phyloP scores from a whole-genome alignment of 2,113 vertebrate species.

The Clupea harengus region DNA sequence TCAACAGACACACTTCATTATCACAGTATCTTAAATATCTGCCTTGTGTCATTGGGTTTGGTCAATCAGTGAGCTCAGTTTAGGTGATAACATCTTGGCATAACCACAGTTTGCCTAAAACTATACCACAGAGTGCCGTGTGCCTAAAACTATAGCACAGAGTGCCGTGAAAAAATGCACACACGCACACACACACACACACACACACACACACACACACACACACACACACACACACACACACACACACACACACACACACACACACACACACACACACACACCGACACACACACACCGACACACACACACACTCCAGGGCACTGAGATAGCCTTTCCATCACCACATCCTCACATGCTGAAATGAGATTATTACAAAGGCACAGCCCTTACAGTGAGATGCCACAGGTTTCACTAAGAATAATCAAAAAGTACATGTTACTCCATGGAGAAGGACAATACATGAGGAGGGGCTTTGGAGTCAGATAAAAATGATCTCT shows the following conservation, averaged over 20 bases:
- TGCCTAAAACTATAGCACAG: background rate
- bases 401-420: background rate
- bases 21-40: background rate
- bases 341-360: background rate
- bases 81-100: background rate
- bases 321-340: background rate
- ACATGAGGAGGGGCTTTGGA: background rate
- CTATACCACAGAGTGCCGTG: no score
- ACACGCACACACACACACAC: no score
- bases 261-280: no score
- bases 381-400: background rate
- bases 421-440: background rate
- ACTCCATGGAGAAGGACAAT: background rate
- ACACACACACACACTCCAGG: background rate
- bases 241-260: no score
- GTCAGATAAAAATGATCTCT: no score
- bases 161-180: no score
- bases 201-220: no score
- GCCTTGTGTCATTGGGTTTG: conserved; percentile 13
- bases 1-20: background rate
- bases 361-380: background rate
- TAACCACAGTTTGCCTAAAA: background rate
- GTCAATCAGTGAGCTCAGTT: conserved; percentile 5
- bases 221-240: no score
- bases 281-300: no score